Evolutionary conservation across 2,888 invertebrate species (phyloP).

Genomic region (Drosophila stalkeri): DNA sequence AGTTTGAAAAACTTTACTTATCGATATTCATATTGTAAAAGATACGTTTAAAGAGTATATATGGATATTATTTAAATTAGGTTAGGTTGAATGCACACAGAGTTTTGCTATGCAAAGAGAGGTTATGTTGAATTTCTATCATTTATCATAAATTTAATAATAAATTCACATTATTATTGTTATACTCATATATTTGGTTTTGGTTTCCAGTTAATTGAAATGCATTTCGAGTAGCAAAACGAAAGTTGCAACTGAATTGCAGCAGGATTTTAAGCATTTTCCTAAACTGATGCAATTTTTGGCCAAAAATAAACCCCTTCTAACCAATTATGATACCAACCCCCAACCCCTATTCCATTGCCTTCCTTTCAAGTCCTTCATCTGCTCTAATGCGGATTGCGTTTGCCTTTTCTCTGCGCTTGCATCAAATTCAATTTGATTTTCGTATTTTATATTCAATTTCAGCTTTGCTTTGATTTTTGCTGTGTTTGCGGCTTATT

Average conservation of each 20-base stretch:
- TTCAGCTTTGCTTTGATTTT: conserved; percentile 64
- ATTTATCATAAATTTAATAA: neutral
- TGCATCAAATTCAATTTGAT: conserved; percentile 65
- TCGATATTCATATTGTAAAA: too few species aligned
- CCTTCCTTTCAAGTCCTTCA: too few species aligned
- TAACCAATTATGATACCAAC: conserved; percentile 50
- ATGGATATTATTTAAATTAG: too few species aligned
- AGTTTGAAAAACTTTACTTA: too few species aligned
- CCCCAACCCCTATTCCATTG: neutral
- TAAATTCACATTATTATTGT: neutral
- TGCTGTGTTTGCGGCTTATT: conserved; percentile 54
- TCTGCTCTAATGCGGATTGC: conserved; percentile 25
- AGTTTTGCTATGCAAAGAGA: neutral
- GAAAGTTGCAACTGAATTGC: conserved; percentile 48
- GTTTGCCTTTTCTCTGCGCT: conserved; percentile 14
- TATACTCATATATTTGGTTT: conserved; percentile 3
- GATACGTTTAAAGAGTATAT: too few species aligned
- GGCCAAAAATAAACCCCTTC: neutral
- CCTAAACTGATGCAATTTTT: conserved; percentile 41
- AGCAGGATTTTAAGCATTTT: conserved; percentile 49
- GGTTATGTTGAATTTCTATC: neutral
- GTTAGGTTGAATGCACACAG: neutral
- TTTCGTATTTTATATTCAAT: conserved; percentile 77
- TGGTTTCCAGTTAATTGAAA: conserved; percentile 69
- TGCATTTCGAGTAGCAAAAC: conserved; percentile 63